These are phyloP conservation scores for Philereme transversata DNA, from an alignment of 2,888 invertebrate species.

Conservation along the genomic window DNA sequence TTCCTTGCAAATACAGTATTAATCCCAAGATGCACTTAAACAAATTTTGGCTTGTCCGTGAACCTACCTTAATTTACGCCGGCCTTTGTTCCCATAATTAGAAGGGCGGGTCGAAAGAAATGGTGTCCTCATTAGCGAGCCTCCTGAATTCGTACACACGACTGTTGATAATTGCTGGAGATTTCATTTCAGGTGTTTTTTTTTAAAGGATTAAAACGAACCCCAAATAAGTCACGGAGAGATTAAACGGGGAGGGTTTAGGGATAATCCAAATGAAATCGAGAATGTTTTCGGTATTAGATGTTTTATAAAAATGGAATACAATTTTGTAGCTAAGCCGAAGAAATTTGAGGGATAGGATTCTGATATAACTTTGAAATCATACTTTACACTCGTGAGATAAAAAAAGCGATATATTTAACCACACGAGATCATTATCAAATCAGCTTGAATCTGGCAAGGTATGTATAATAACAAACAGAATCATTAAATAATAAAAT, in stretches of 20 bases:
- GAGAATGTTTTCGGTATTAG: not conserved
- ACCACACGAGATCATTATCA: no score
- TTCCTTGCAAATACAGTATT: slow-evolving; percentile 13
- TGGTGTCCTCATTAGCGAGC: slow-evolving; percentile 50
- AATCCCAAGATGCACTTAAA: slow-evolving; percentile 28
- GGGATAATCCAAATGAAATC: slow-evolving; percentile 13
- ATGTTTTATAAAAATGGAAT: no score
- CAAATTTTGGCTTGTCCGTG: slow-evolving; percentile 23
- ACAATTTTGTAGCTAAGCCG: no score
- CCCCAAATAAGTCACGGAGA: not conserved
- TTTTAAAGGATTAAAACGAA: slow-evolving; percentile 13
- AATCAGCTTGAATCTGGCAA: no score
- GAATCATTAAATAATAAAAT: not conserved
- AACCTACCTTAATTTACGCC: slow-evolving; percentile 31
- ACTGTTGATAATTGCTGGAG: slow-evolving; percentile 24
- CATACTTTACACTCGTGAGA: no score
- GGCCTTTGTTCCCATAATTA: slow-evolving; percentile 53
- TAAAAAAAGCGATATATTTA: no score
- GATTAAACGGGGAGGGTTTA: slow-evolving; percentile 3
- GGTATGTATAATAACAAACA: not conserved
- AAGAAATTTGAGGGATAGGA: no score
- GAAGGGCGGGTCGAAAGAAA: slow-evolving; percentile 43
- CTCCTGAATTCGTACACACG: slow-evolving; percentile 31
- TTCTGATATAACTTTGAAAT: no score
- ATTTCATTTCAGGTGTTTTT: slow-evolving; percentile 27